Base-by-base conservation (phyloP, 2,797 vertebrate genomes). In the Valencia hispanica region DNA sequence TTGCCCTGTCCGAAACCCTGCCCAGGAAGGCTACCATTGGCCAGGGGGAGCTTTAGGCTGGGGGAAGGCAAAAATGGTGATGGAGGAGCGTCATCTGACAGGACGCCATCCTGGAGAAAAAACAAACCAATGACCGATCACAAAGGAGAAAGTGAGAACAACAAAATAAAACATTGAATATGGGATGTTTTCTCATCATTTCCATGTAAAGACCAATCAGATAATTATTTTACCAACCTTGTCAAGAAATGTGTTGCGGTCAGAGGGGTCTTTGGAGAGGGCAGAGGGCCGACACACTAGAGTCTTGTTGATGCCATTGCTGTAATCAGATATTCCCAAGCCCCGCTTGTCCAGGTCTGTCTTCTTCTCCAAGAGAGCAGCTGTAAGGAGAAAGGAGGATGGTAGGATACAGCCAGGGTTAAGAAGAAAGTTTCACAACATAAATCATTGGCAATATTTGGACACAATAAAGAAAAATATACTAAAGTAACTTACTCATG, bases 41-140 rank as follows among this genome's bases (percentile, higher is more conserved):
- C 96, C 96, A 98, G 96, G 94, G 97, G 97, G 95, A 97, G 97
- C 96, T 99, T 99, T 96, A 98, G 97, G 96, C 96, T 97, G 94
- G 98, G 97, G 95, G 98, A 99, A 99, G 98, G 98, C 97, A 99
- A 96, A 97, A 98, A 99, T 90, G 98, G 98, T 98, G 98, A 99
- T 96, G 97, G 95, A 93, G 97, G 95, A 95, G 96, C 94, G 88
- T 99, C 97, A 93, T 99, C 98, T 94, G 96, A 97, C 94, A 99
- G 94, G 95, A 96, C 96, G 93, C 97, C 96, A 92, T 99, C 98
- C 98, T 99, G 96, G 87, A 94, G 45, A 89, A 91, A 89, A 88
- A 63, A 72, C 95, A 84, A 91, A 91, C 91, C 78, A 1, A 66
- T 2, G 25, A 43, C 41, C 15, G 20, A 36, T 51, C 48, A 75